These are phyloP conservation scores for Drosophila dives DNA, from an alignment of 2,888 invertebrate species.

Conservation along the genomic window DNA sequence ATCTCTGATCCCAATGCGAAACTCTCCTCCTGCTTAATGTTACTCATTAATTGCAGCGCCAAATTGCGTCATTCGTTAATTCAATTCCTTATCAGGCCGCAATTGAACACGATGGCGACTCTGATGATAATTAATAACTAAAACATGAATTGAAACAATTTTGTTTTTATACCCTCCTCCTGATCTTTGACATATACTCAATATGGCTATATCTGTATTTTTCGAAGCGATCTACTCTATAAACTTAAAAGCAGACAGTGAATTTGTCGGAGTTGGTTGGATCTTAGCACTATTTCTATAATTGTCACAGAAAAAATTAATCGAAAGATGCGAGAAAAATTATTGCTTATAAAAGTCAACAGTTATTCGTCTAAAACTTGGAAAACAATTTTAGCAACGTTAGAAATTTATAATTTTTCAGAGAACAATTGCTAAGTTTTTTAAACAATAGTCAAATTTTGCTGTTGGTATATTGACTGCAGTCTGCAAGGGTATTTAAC, in stretches of 20 bases:
- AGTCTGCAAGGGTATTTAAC: neutral
- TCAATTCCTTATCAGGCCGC: conserved; percentile 52
- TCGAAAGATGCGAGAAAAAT: neutral
- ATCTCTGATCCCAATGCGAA: conserved; percentile 51
- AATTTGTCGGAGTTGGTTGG: neutral
- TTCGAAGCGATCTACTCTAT: neutral
- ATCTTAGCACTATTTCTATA: neutral
- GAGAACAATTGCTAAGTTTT: neutral
- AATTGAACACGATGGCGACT: conserved; percentile 29
- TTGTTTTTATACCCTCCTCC: conserved; percentile 11
- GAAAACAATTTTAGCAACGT: neutral
- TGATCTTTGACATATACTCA: neutral
- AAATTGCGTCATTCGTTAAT: conserved; percentile 70
- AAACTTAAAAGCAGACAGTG: neutral
- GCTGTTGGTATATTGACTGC: neutral
- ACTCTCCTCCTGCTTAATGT: conserved; percentile 73
- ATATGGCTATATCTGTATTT: neutral
- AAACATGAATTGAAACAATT: conserved; percentile 57
- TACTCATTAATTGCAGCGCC: conserved; percentile 68
- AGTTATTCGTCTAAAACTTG: neutral
- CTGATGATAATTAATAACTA: conserved; percentile 62
- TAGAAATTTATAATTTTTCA: neutral
- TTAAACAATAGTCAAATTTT: neutral
- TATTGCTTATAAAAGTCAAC: neutral
- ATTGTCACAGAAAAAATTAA: neutral